phyloP scores from a whole-genome alignment of 2,797 vertebrate species.

The Clamator glandarius region DNA sequence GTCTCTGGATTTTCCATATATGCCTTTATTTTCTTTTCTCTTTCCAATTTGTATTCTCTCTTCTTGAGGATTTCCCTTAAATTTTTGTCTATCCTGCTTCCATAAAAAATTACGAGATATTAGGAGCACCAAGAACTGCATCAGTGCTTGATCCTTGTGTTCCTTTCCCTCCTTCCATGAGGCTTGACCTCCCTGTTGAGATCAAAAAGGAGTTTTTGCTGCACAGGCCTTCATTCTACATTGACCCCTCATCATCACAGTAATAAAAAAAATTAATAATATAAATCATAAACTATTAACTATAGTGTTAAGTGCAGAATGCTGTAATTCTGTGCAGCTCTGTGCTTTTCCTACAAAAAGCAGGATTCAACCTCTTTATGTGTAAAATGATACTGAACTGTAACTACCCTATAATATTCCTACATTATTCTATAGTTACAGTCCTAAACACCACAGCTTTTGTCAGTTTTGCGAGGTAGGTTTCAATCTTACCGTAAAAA shows the following conservation, averaged over 20 bases:
- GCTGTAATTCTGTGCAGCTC: background rate
- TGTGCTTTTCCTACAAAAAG: background rate
- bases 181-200: background rate
- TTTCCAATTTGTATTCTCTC: background rate
- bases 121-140: background rate
- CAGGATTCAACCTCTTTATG: background rate
- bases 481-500: background rate
- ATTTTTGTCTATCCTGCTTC: background rate
- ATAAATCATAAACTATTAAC: background rate
- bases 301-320: background rate
- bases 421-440: background rate
- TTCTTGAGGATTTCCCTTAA: background rate
- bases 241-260: background rate
- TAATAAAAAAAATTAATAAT: background rate
- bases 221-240: background rate
- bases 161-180: background rate
- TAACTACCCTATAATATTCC: background rate
- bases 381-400: background rate
- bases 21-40: background rate
- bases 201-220: background rate
- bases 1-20: background rate
- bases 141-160: rapidly evolving
- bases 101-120: background rate
- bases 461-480: background rate
- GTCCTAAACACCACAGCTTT: background rate